Conservation (phyloP, 1,140 invertebrate genomes). For the Myzus persicae region DNA sequence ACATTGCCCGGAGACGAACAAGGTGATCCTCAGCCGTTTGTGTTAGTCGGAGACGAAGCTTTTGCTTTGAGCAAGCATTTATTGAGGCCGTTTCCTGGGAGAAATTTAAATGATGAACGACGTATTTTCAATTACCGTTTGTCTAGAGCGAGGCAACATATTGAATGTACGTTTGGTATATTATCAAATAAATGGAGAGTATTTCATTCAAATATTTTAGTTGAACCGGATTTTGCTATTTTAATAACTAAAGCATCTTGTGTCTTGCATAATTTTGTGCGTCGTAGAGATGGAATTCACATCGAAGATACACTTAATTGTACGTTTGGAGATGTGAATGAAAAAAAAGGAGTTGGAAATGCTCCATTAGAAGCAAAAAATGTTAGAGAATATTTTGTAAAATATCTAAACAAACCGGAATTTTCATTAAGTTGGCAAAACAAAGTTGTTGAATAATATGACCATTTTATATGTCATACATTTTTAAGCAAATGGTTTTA, state of each 20-base stretch:
- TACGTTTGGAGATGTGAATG: no score
- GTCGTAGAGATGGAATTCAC: conserved; percentile 60
- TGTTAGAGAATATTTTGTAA: no score
- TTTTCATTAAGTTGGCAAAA: no score
- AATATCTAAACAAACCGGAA: no score
- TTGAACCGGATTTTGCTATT: conserved; percentile 57
- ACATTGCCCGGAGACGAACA: not conserved
- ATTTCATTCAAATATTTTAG: conserved; percentile 60
- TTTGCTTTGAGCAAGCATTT: conserved; percentile 64
- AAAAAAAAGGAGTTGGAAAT: no score
- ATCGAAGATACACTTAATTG: conserved; percentile 60
- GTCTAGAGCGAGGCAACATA: conserved; percentile 61
- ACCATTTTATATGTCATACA: no score
- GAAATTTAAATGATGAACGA: conserved; percentile 59
- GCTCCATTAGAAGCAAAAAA: no score
- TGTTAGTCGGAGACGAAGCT: conserved; percentile 64
- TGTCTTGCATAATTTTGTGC: conserved; percentile 63
- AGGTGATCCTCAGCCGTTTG: conserved; percentile 50
- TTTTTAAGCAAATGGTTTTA: no score
- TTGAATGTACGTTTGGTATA: conserved; percentile 66
- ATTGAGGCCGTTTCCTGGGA: conserved; percentile 62
- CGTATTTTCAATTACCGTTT: conserved; percentile 64
- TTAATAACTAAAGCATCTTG: conserved; percentile 61
- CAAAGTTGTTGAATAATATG: no score
- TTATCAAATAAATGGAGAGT: conserved; percentile 60